Conservation (phyloP, 2,797 vertebrate species). For the Tragopan temminckii region DNA sequence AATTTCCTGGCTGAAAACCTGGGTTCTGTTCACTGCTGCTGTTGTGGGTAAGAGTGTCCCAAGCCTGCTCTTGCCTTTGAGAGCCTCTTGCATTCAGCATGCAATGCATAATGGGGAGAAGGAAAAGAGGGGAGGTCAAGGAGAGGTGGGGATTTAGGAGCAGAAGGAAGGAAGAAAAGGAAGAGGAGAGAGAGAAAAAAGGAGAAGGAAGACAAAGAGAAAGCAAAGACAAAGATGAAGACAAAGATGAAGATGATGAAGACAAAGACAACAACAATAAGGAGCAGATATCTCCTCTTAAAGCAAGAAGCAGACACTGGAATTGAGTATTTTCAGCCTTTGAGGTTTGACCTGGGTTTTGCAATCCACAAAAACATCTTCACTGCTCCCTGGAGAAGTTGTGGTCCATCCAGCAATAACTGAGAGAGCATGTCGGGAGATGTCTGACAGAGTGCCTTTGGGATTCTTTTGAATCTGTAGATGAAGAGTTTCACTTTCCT, state of each 20-base stretch:
- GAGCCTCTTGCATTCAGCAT: neutral
- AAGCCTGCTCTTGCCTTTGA: neutral
- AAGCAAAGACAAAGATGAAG: rapidly evolving
- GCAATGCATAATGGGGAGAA: neutral
- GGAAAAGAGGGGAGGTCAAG: neutral
- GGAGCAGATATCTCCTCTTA: neutral
- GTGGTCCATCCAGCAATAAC: neutral
- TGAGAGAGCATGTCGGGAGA: neutral
- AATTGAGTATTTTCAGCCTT: neutral
- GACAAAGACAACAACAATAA: too few relatives aligned
- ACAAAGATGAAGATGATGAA: rapidly evolving
- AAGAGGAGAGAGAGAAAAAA: rapidly evolving
- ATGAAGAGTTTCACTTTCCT: neutral
- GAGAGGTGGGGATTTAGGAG: neutral
- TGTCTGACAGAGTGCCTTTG: neutral
- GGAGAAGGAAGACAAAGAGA: rapidly evolving
- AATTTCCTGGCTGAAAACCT: neutral
- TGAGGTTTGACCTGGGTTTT: neutral
- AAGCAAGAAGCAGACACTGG: neutral
- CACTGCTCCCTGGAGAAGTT: neutral
- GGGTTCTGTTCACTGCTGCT: neutral
- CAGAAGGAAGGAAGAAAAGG: too few relatives aligned
- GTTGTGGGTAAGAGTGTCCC: neutral
- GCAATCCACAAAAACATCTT: neutral
- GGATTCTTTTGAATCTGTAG: neutral